Base-by-base conservation (phyloP, 2,888 invertebrate genomes). In the Chrysina gloriosa region DNA sequence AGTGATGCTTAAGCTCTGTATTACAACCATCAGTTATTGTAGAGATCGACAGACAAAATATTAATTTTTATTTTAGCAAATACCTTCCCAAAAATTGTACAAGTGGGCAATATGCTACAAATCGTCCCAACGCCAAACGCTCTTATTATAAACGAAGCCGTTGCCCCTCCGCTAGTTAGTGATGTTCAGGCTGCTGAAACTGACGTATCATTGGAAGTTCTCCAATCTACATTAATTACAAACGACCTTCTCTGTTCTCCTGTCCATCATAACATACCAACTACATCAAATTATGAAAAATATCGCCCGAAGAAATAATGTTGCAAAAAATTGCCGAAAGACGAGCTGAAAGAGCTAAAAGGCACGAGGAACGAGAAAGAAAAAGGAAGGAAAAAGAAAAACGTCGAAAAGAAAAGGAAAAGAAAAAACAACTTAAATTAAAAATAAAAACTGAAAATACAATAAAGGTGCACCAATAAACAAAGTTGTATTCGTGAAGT, bases 71-170 rank as follows among this genome's bases (percentile, higher is more conserved):
- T 16, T 50, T 16, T 36, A 52, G 42, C 65, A 36, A 27, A 11
- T 21, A n/a, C 56, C 65, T 6, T 16, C 45, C n/a, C 77, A 78
- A 65, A 76, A 70, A 77, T 83, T 50, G 77, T 84, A 11, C 83
- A 88, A 84, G 86, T 88, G 19, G 89, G 88, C 5, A 88, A 89
- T 75, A 86, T 89, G 79, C 80, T 89, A 34, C 88, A 88, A 80
- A 88, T 89, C 23, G 85, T 88, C 11, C 89, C 88, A 3, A 84
- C 84, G 2, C 65, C 65, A 29, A 36, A 61, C 1, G 3, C 42
- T 7, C 42, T 45, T 4, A 19, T 42, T 45, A 34, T 63, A 16
- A 45, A 56, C 19, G 56, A 56, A 16, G 2, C 45, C 2, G 19
- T 45, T 48, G 54, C 9, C 56, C 54, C 65, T 6, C 36, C 66